Base-by-base conservation (phyloP, 2,888 invertebrate genomes). In the Brachyopa scutellaris region DNA sequence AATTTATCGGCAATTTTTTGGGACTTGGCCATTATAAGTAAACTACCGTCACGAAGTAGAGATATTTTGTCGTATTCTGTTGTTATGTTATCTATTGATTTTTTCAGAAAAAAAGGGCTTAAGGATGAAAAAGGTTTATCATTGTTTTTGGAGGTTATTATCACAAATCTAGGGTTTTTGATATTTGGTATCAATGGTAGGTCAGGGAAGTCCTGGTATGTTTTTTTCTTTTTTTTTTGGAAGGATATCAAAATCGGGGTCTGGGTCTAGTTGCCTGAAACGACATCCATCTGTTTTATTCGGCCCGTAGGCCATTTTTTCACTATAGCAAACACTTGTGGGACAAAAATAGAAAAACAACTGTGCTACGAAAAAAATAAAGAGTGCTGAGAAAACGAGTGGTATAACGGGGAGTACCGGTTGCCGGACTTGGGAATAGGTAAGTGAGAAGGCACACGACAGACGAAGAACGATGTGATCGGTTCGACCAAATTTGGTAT, bases 41-140 rank as follows among this genome's bases (percentile, higher is more conserved):
- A 5, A 3, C 31, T 64, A 15, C 17, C 29, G 11, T 64, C 49
- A 2, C 66, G 40, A n/a, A 66, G 40, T 21, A 36, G 29, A 2
- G 31, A 40, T 19, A 66, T 53, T 42, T 66, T 36, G 0, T 47
- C 53, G 8, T 66, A 66, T 21, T 66, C 53, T 17, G 23, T 47
- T n/a, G n/a, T n/a, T n/a, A 23, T 38, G 4, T 13, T 38, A n/a
- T 47, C 23, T 1, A 23, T 23, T n/a, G n/a, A n/a, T n/a, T n/a
- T n/a, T n/a, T n/a, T n/a, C n/a, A n/a, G n/a, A n/a, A n/a, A n/a
- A n/a, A n/a, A 42, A 1, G 40, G 40, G 17, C 40, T 47, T 3
- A 47, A 11, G 53, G 47, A 49, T 6, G 47, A 49, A 15, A 49
- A 26, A 13, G 23, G 23, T 2, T 49, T 55, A 23, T 38, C 55